These are phyloP conservation scores for Abrostola triplasia DNA, from an alignment of 2,888 invertebrate genomes.

Conservation along the genomic window DNA sequence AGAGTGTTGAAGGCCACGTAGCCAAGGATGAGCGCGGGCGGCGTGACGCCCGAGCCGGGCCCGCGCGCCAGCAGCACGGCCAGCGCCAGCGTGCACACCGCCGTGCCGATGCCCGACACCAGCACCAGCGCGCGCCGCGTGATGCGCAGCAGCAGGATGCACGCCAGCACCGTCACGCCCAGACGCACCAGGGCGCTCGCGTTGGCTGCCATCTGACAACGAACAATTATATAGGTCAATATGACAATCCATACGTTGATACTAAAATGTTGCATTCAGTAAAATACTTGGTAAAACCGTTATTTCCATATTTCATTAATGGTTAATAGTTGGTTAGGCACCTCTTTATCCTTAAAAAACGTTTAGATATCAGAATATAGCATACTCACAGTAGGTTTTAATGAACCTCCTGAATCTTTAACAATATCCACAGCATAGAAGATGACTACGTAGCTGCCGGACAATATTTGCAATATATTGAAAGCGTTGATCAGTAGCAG, in stretches of 20 bases:
- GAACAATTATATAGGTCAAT: conserved; percentile 11
- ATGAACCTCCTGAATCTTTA: conserved; percentile 86
- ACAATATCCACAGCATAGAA: conserved; percentile 94
- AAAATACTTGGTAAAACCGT: too few species aligned
- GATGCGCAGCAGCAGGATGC: conserved; percentile 89
- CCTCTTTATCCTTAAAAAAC: too few species aligned
- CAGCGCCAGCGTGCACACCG: conserved; percentile 89
- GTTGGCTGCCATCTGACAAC: conserved; percentile 88
- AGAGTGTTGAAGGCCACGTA: conserved; percentile 93
- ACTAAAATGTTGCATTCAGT: neutral
- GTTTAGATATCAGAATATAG: neutral
- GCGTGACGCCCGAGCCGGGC: conserved; percentile 65
- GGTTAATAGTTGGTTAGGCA: too few species aligned
- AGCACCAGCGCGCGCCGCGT: conserved; percentile 91
- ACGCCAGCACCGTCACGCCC: conserved; percentile 90
- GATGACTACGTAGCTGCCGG: conserved; percentile 93
- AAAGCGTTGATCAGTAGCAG: conserved; percentile 92
- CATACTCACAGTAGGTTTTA: conserved; percentile 75
- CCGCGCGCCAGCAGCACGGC: conserved; percentile 74
- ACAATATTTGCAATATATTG: conserved; percentile 91
- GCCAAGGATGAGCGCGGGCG: conserved; percentile 85
- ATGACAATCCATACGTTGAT: neutral
- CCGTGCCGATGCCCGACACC: conserved; percentile 91
- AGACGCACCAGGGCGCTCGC: conserved; percentile 91
- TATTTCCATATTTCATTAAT: too few species aligned